phyloP scores from a whole-genome alignment of 2,888 invertebrate species.

The Celastrina argiolus region DNA sequence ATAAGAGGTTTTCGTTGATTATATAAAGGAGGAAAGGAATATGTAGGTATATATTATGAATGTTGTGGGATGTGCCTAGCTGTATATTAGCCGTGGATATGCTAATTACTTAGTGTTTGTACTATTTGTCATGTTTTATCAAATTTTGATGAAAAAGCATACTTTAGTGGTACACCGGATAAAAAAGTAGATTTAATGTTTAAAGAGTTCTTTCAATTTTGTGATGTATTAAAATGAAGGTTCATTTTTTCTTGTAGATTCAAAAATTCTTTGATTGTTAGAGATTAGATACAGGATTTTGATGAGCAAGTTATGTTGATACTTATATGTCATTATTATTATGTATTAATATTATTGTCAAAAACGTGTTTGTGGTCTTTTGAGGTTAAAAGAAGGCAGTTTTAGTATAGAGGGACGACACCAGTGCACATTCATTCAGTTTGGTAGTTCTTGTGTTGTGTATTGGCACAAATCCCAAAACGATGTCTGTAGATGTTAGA shows the following conservation, averaged over 20 bases:
- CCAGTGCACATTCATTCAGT: not conserved
- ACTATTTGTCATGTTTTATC: not conserved
- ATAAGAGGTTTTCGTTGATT: not conserved
- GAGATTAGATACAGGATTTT: not conserved
- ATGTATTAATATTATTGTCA: not conserved
- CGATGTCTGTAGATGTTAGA: constrained; percentile 1
- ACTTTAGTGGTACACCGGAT: not conserved
- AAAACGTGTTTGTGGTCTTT: not conserved
- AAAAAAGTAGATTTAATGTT: not conserved
- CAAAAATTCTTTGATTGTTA: not conserved
- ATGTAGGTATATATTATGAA: not conserved
- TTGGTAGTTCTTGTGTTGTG: not conserved
- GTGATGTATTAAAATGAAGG: not conserved
- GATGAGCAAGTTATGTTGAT: not conserved
- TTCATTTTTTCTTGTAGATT: not conserved
- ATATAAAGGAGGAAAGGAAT: not conserved
- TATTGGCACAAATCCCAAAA: not conserved
- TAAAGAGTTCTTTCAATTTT: not conserved
- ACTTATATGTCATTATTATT: not conserved
- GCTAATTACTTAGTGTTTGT: not conserved
- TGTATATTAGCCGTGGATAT: not conserved
- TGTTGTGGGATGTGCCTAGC: constrained; percentile 7
- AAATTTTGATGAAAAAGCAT: not conserved
- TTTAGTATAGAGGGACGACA: not conserved
- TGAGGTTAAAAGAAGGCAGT: not conserved